These are phyloP conservation scores for Maniola hyperantus DNA, from an alignment of 2,888 invertebrate genomes.

Conservation along the genomic window DNA sequence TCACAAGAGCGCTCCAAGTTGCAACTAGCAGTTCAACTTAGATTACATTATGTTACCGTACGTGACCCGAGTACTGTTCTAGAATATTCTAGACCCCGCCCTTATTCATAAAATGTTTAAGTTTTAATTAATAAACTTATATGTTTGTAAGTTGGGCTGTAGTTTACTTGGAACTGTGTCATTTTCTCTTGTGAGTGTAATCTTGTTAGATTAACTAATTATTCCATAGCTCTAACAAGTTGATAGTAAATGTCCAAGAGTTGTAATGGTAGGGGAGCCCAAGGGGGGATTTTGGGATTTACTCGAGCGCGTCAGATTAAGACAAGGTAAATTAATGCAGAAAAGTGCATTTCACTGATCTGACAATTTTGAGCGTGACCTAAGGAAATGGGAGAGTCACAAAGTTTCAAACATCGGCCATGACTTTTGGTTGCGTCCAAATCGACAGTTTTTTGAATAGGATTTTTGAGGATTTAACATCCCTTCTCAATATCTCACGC, in stretches of 20 bases:
- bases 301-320: too few species aligned
- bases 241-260: neutral
- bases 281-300: too few species aligned
- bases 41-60: constrained; percentile 34
- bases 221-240: neutral
- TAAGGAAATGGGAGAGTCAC: too few species aligned
- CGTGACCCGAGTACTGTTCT: constrained; percentile 35
- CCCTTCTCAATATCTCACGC: too few species aligned
- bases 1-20: constrained; percentile 17
- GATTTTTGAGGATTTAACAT: too few species aligned
- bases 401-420: too few species aligned
- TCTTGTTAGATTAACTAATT: constrained; percentile 17
- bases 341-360: too few species aligned
- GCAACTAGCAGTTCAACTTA: constrained; percentile 35
- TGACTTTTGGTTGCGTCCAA: too few species aligned
- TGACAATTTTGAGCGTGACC: too few species aligned
- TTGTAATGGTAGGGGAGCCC: neutral
- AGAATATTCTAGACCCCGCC: constrained; percentile 14
- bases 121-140: constrained; percentile 28
- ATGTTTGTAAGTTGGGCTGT: constrained; percentile 12
- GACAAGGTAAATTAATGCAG: too few species aligned
- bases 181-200: constrained; percentile 5
- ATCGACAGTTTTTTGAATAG: too few species aligned
- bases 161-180: neutral
- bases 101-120: constrained; percentile 29